Conservation (phyloP, 1,140 invertebrate species). For the Drosophila repleta region DNA sequence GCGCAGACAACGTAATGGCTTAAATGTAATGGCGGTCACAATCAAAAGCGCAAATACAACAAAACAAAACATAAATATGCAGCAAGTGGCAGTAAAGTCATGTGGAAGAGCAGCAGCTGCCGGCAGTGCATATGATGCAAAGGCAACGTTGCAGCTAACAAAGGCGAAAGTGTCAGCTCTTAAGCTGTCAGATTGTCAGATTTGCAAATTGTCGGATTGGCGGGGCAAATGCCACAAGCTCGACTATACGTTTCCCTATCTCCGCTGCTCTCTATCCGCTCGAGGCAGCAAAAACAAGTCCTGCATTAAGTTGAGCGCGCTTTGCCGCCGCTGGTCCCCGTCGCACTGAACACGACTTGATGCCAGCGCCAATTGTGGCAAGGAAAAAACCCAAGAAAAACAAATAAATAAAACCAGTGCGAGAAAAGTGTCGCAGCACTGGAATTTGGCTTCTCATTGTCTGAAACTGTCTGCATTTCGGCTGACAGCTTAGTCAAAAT, state of each 20-base stretch:
- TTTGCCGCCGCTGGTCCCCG: conserved; percentile 7
- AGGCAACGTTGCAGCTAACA: conserved; percentile 62
- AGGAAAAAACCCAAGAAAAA: too few relatives aligned
- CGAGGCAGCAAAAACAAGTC: conserved; percentile 29
- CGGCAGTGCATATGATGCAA: conserved; percentile 60
- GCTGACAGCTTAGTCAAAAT: conserved; percentile 75
- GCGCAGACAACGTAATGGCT: conserved; percentile 65
- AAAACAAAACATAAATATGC: conserved; percentile 62
- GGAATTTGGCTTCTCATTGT: conserved; percentile 40
- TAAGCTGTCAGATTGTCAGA: conserved; percentile 25
- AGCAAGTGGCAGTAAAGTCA: conserved; percentile 58
- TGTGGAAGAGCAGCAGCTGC: conserved; percentile 48
- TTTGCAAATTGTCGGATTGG: conserved; percentile 50
- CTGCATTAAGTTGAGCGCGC: conserved; percentile 53
- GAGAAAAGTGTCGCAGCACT: conserved; percentile 40
- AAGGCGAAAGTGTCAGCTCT: conserved; percentile 36
- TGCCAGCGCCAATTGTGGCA: conserved; percentile 41
- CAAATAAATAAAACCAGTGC: conserved; percentile 30
- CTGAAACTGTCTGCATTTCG: conserved; percentile 52
- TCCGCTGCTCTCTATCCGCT: conserved; percentile 3
- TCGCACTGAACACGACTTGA: conserved; percentile 58
- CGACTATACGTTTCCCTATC: conserved; percentile 11
- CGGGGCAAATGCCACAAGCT: conserved; percentile 18
- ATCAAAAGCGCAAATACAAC: conserved; percentile 31
- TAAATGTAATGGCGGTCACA: conserved; percentile 59